Percentiles rank a stretch among this genome's conserved stretches.
phyloP scores from a whole-genome alignment of 2,113 vertebrate genomes.

The Mastomys natalensis region DNA sequence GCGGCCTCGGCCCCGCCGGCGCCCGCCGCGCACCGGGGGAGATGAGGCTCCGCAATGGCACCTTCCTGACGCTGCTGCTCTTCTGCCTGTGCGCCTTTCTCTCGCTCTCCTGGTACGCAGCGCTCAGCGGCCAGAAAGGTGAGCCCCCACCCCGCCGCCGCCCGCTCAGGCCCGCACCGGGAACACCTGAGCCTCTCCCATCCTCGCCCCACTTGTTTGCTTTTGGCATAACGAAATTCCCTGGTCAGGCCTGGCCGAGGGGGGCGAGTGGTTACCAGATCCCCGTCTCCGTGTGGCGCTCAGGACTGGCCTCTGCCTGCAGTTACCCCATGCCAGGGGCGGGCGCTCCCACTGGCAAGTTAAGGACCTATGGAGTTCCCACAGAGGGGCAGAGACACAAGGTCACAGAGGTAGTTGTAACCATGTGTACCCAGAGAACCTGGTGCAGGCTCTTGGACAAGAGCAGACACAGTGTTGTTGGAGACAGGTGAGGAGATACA shows the following conservation, averaged over 20 bases:
- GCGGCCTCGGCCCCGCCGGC: constrained; percentile 79
- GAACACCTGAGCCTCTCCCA: constrained; percentile 13
- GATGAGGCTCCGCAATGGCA: constrained; percentile 90
- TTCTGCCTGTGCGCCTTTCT: constrained; percentile 96
- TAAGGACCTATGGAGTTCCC: not conserved
- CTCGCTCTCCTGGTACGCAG: constrained; percentile 98
- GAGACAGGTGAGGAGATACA: not conserved
- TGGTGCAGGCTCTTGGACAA: not conserved
- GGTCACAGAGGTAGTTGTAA: constrained; percentile 32
- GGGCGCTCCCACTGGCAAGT: not conserved
- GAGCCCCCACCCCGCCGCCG: constrained; percentile 55
- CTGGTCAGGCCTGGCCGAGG: not conserved
- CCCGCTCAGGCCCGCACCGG: not conserved
- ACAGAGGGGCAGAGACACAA: constrained; percentile 13
- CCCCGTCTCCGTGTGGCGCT: not conserved
- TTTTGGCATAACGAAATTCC: not conserved
- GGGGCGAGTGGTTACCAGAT: no score
- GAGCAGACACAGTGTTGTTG: not conserved
- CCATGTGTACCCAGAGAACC: not conserved
- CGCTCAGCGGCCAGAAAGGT: constrained; percentile 98
- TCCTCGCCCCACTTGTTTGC: constrained; percentile 44
- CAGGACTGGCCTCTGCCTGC: not conserved
- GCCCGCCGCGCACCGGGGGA: constrained; percentile 74
- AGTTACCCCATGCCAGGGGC: not conserved
- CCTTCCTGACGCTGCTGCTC: constrained; percentile 97